Base-by-base conservation (phyloP, 2,797 vertebrate species). In the Catamblyrhynchus diadema region DNA sequence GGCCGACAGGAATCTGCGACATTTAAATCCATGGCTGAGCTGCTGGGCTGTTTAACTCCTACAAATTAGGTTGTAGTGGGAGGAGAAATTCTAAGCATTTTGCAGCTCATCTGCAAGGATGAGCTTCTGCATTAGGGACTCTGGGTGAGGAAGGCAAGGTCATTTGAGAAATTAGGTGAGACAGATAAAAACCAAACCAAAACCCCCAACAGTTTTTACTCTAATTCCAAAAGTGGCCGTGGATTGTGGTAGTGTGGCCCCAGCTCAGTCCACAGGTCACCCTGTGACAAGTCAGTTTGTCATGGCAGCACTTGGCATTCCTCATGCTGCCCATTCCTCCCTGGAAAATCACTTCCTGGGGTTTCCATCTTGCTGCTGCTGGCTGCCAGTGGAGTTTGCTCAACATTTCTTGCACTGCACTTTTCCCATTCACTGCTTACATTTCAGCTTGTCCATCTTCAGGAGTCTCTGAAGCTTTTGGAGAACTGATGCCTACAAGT, bases 261-360 rank as follows among this genome's bases (percentile, higher is more conserved):
- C 56, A 67, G 69, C 65, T 86, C 79, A 80, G 45, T 33, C 51
- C 41, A 60, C 6, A 86, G 96, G 33, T 62, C 33, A 32, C 9
- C 90, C 92, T 86, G 56, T 42, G 28, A 77, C 83, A 96, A 97
- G 97, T 98, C 93, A 94, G 88, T 98, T 98, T 98, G 66, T 81
- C 96, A 97, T 98, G 97, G 97, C 97, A 94, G 95, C 77, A 28
- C 74, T 92, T 96, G 96, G 95, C 97, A 85, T 97, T 97, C 95
- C 96, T 96, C 81, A 16, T 88, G 75, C 90, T 92, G 65, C 71
- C 80, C 59, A 5, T 80, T n/a, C 75, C 53, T 88, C 93, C n/a
- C 72, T 79, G 92, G 35, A 74, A 87, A 91, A 44, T 23, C 47
- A 28, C 32, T 57, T 88, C 90, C 60, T 57, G 83, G 41, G 59